These are phyloP conservation scores for Probaryconus sp. DNA, from an alignment of 1,140 invertebrate genomes.

Conservation along the genomic window DNA sequence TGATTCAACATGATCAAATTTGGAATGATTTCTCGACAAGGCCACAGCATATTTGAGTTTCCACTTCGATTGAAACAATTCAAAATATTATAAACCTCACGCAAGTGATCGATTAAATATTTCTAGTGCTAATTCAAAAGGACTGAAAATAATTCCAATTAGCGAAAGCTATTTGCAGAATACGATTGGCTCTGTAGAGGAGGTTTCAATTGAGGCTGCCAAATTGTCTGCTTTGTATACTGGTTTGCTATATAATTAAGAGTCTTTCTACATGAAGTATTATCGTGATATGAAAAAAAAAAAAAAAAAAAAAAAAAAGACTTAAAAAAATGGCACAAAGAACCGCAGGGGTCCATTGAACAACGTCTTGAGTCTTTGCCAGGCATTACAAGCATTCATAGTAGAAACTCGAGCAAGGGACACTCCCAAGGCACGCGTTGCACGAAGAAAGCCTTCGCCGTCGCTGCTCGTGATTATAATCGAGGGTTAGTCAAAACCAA, in stretches of 20 bases:
- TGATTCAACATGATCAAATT: too few relatives aligned
- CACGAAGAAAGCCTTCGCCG: slow-evolving; percentile 43
- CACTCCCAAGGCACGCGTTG: slow-evolving; percentile 56
- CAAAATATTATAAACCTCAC: too few relatives aligned
- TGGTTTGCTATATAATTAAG: slow-evolving; percentile 38
- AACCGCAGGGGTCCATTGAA: slow-evolving; percentile 56
- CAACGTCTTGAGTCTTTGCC: slow-evolving; percentile 53
- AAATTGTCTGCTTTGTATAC: slow-evolving; percentile 28
- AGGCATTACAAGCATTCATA: slow-evolving; percentile 48
- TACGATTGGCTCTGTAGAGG: slow-evolving; percentile 6
- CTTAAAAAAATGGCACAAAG: slow-evolving; percentile 51
- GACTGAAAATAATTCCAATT: slow-evolving; percentile 31
- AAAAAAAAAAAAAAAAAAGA: slow-evolving; percentile 41
- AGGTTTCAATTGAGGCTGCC: slow-evolving; percentile 27
- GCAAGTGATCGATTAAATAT: slow-evolving; percentile 15
- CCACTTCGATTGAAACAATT: too few relatives aligned
- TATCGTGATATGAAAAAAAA: slow-evolving; percentile 43
- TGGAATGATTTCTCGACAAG: too few relatives aligned
- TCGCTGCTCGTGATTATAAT: slow-evolving; percentile 56
- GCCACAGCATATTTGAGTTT: too few relatives aligned
- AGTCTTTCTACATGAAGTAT: slow-evolving; percentile 30
- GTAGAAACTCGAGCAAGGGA: slow-evolving; percentile 44
- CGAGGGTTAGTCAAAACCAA: slow-evolving; percentile 47
- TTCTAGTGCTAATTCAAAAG: slow-evolving; percentile 5
- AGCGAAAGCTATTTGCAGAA: slow-evolving; percentile 36